Percentiles rank a stretch among this genome's conserved stretches.
These are phyloP conservation scores for Chascanopsetta lugubris DNA, from an alignment of 2,113 vertebrate species.

Conservation along the genomic window DNA sequence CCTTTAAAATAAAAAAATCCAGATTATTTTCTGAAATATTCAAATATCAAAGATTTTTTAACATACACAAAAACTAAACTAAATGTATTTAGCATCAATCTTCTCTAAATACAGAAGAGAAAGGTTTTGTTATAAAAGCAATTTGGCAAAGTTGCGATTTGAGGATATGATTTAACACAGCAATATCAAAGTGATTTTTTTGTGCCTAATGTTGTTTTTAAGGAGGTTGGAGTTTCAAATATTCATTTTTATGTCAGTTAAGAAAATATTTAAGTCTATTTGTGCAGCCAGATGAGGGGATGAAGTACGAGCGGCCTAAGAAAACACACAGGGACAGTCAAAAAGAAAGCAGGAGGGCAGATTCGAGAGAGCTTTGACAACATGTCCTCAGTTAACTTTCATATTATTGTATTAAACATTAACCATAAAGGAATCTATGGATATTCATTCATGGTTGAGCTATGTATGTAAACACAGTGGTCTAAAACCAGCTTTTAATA, in stretches of 20 bases:
- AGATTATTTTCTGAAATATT: no score
- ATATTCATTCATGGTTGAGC: neutral
- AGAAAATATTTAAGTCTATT: slow-evolving; percentile 29
- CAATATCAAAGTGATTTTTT: slow-evolving; percentile 24
- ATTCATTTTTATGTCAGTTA: slow-evolving; percentile 49
- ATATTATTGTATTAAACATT: neutral
- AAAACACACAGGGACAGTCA: slow-evolving; percentile 55
- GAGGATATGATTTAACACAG: slow-evolving; percentile 18
- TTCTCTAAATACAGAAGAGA: no score
- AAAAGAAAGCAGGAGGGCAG: slow-evolving; percentile 48
- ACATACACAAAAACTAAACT: no score
- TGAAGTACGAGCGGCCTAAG: slow-evolving; percentile 54
- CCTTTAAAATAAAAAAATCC: no score
- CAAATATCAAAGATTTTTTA: no score
- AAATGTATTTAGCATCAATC: no score
- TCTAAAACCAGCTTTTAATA: neutral
- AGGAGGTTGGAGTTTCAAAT: slow-evolving; percentile 12
- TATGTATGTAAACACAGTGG: neutral
- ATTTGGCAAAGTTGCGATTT: no score
- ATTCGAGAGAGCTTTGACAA: slow-evolving; percentile 36
- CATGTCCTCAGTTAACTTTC: slow-evolving; percentile 33
- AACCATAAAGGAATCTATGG: neutral
- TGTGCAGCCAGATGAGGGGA: neutral
- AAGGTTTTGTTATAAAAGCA: no score
- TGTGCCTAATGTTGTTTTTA: slow-evolving; percentile 29